These are phyloP conservation scores for Ylistrum balloti DNA, from an alignment of 1,140 invertebrate species.

Conservation along the genomic window DNA sequence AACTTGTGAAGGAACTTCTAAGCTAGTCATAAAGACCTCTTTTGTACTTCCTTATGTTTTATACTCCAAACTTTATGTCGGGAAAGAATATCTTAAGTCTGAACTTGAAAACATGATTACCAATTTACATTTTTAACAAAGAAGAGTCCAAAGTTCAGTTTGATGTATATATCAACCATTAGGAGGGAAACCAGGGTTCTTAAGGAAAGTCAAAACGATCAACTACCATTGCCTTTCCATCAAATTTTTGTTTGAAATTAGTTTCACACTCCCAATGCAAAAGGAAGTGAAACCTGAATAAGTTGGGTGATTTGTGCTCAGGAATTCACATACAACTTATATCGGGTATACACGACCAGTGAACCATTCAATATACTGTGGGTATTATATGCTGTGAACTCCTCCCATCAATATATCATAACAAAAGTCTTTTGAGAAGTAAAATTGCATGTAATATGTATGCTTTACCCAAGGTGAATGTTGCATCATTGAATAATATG, in stretches of 20 bases:
- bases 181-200: neutral
- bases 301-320: neutral
- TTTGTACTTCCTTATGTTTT: neutral
- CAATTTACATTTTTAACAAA: neutral
- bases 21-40: neutral
- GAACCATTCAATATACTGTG: neutral
- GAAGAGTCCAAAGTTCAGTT: neutral
- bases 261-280: neutral
- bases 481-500: slow-evolving; percentile 20
- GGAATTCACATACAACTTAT: neutral
- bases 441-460: slow-evolving; percentile 9
- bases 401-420: slow-evolving; percentile 25
- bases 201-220: neutral
- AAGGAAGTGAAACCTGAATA: neutral
- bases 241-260: neutral
- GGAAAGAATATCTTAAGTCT: neutral
- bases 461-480: neutral
- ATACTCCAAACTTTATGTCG: neutral
- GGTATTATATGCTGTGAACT: neutral
- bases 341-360: neutral
- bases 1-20: slow-evolving; percentile 27
- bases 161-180: neutral
- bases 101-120: slow-evolving; percentile 13
- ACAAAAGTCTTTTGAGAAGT: neutral
- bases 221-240: neutral